Evolutionary conservation across 2,797 vertebrate species (phyloP).

Genomic region (Onychomys torridus): DNA sequence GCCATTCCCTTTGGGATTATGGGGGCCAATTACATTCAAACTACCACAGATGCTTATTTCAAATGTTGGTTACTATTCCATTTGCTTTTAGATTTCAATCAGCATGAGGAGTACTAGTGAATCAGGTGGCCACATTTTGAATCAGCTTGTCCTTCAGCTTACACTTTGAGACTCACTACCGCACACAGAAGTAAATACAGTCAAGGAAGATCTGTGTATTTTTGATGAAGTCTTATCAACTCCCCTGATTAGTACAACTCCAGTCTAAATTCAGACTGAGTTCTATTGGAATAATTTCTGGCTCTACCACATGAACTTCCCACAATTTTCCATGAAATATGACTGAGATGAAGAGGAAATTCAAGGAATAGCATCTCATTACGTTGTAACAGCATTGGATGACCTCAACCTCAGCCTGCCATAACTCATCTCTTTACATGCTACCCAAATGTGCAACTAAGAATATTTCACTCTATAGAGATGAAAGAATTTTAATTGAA

Average conservation of each 20-base stretch:
- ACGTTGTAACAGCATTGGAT: constrained; percentile 81
- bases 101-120: neutral
- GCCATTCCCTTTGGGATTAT: neutral
- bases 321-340: constrained; percentile 9
- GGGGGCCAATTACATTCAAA: neutral
- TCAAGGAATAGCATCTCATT: constrained; percentile 46
- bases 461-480: constrained; percentile 77
- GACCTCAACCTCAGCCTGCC: constrained; percentile 86
- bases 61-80: neutral
- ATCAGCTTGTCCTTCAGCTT: neutral
- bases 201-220: neutral
- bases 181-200: neutral
- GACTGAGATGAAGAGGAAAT: constrained; percentile 60
- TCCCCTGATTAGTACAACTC: neutral
- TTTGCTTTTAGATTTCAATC: neutral
- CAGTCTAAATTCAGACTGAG: constrained; percentile 29
- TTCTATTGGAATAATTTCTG: constrained; percentile 47
- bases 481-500: constrained; percentile 83
- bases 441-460: constrained; percentile 79
- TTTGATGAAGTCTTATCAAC: neutral
- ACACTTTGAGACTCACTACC: neutral
- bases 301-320: constrained; percentile 19
- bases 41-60: neutral
- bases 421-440: constrained; percentile 84
- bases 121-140: neutral